Conservation (phyloP, 2,113 vertebrate species). For the Salvelinus fontinalis region DNA sequence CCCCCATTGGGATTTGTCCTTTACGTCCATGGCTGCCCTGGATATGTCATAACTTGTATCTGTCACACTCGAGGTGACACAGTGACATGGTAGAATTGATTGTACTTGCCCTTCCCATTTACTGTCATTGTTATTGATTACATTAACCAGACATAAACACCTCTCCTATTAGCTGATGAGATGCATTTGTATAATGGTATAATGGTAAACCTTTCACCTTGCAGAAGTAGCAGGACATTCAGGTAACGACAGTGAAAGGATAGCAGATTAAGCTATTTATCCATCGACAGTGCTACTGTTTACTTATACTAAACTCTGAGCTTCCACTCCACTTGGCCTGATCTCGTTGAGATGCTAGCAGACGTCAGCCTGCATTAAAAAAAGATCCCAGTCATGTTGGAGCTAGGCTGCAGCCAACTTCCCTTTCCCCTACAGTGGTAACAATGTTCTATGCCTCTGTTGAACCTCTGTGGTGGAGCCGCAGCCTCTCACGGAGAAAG, state of each 20-base stretch:
- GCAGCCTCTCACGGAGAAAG: constrained; percentile 21
- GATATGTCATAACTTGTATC: neutral
- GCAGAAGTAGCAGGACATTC: too few species aligned
- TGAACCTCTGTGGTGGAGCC: constrained; percentile 26
- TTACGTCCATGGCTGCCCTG: neutral
- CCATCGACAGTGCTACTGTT: neutral
- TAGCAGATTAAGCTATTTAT: neutral
- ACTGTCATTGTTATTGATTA: neutral
- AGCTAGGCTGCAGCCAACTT: neutral
- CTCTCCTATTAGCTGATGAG: neutral
- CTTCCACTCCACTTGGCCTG: constrained; percentile 35
- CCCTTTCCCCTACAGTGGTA: constrained; percentile 10
- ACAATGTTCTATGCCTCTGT: constrained; percentile 32
- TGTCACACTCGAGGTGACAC: neutral
- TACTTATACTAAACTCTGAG: constrained; percentile 10
- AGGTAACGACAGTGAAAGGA: too few species aligned
- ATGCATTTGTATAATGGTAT: neutral
- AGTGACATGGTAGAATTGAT: neutral
- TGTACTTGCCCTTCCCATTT: neutral
- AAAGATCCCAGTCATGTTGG: constrained; percentile 32
- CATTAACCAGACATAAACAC: neutral
- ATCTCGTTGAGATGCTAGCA: constrained; percentile 18
- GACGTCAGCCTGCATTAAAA: constrained; percentile 52
- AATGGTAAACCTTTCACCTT: neutral
- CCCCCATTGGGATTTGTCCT: too few species aligned